Base-by-base conservation (phyloP, 2,888 invertebrate species). In the Darwinula stevensoni region DNA sequence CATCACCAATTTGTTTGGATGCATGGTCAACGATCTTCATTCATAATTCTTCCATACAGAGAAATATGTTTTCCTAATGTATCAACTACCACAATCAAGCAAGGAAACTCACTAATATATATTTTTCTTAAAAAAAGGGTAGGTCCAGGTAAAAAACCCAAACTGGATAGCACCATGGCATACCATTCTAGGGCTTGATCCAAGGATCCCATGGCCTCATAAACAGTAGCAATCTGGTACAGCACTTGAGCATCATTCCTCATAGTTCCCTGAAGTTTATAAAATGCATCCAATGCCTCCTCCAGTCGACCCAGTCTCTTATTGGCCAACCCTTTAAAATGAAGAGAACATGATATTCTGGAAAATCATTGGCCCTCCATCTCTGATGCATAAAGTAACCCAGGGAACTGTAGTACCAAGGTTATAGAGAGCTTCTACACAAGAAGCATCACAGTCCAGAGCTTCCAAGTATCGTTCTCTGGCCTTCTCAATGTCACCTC, bases 341-440 rank as follows among this genome's bases (percentile, higher is more conserved):
- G n/a, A 9, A 22, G n/a, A 22, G n/a, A 22, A 9, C 9, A 9
- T 22, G 9, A n/a, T n/a, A 22, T 22, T 22, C 6, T n/a, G n/a
- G 22, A 22, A 22, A 22, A 22, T 22, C 22, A 6, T 6, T 22
- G n/a, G 9, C 22, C 6, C 6, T 22, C 6, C 22, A 22, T 22
- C 9, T 22, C 6, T 9, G 22, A 22, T 9, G n/a, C n/a, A 9
- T n/a, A 22, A 22, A 22, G n/a, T 22, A n/a, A 22, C 22, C 22
- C 22, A 6, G 9, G 22, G 22, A 22, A 9, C 22, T 9, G 29
- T 13, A 48, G 51, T 46, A 56, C 75, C 75, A 36, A 76, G 51
- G 52, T 80, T 75, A 45, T 73, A 78, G 17, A 73, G 58, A 2
- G 74, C 78, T 52, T 80, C 76, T 17, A 80, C 68, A 46, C 70